Evolutionary conservation across 2,888 invertebrate genomes (phyloP), one percentile per base, ranked within the genome.

Genomic region (Minunthozetes semirufus): DNA sequence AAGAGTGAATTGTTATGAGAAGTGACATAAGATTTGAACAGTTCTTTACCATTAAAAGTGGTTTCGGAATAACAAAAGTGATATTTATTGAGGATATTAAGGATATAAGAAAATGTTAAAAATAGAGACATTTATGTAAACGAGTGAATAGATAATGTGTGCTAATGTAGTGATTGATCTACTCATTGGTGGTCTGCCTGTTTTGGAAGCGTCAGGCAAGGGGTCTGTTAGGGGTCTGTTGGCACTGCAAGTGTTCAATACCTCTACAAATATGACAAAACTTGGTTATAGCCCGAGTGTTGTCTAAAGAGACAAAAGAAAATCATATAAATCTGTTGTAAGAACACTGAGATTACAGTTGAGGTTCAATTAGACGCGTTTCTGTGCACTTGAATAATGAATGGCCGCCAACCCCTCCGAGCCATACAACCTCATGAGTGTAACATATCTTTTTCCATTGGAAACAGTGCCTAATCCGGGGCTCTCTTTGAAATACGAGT

Each of bases 401-500:
- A 70, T 48, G 27, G 70, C 19, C 42, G 11, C 48, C 70, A 27
- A 70, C 70, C 70, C 70, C 8, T 38, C 19, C 53, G 22, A 53
- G 22, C 53, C 53, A 53, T 53, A 22, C 6, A 53, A 61, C 27
- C 1, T 1, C 8, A 25, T 25, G 25, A 46, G 11, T 70, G 70
- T 70, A 70, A 70, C 70, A 42, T 70, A 70, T 70, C 70, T 70
- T 70, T 70, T 70, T 70, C 11, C 48, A 46, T 70, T 70, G 46
- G 46, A 46, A 42, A 70, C 38, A 25, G 22, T 17, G 22, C 27
- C 46, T 70, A 46, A 70, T 70, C 70, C 70, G 48, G 2, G 3
- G 13, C 15, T 25, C n/a, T n/a, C n/a, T n/a, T 42, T 13, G 42
- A 8, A 13, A 42, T 13, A 42, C 42, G 42, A 42, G 42, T 42